These are phyloP conservation scores for Serinus canaria DNA, from an alignment of 2,113 vertebrate species.

Conservation along the genomic window DNA sequence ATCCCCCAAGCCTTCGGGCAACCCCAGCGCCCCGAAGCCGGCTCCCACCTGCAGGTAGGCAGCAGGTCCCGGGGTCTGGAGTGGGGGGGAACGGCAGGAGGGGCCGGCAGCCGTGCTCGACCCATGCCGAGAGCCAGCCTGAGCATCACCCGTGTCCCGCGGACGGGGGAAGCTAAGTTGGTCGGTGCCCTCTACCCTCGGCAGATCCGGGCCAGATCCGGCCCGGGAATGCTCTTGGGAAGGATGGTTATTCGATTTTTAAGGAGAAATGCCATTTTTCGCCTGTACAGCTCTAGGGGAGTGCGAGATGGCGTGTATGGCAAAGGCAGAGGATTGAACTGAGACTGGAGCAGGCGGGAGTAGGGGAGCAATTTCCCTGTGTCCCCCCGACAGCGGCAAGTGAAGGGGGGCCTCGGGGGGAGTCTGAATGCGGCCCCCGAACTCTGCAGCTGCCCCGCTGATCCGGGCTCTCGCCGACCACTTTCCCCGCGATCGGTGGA, in stretches of 20 bases:
- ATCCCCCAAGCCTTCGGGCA: background rate
- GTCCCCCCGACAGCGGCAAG: background rate
- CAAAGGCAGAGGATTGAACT: background rate
- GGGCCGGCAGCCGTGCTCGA: background rate
- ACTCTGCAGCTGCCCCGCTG: background rate
- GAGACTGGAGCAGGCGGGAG: background rate
- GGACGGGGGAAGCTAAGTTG: fast-evolving
- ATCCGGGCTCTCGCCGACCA: background rate
- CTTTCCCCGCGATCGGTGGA: background rate
- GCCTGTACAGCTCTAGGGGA: background rate
- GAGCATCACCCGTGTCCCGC: background rate
- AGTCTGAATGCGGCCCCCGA: background rate
- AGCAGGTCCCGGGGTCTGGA: background rate
- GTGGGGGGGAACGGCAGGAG: fast-evolving
- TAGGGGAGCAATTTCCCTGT: background rate
- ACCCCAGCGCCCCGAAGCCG: background rate
- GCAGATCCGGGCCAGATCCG: background rate
- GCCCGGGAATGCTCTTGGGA: background rate
- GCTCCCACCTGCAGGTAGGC: background rate
- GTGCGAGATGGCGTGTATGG: background rate
- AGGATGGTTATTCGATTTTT: background rate
- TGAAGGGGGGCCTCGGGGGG: background rate
- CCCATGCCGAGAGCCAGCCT: background rate
- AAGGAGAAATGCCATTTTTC: background rate
- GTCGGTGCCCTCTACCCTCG: background rate